Conservation (phyloP, 2,797 vertebrate genomes). For the Girardinus metallicus region DNA sequence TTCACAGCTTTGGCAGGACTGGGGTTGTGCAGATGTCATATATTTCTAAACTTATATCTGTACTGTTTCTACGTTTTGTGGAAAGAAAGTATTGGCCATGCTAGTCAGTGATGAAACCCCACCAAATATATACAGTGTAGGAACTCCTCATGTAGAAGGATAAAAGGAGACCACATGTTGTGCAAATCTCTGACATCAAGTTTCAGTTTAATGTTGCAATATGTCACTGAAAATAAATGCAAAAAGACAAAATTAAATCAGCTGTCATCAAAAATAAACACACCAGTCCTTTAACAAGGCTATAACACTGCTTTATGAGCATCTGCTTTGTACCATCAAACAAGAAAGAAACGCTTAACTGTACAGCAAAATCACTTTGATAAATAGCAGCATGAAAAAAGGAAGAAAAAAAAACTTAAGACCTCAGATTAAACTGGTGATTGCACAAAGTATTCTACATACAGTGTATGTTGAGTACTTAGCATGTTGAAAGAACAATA, state of each 20-base stretch:
- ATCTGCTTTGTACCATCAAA: conserved; percentile 47
- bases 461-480: conserved; percentile 58
- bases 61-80: conserved; percentile 57
- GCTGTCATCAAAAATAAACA: conserved; percentile 49
- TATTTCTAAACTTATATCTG: conserved; percentile 41
- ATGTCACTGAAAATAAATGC: conserved; percentile 43
- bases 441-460: conserved; percentile 65
- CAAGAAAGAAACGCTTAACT: conserved; percentile 45
- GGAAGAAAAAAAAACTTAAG: conserved; percentile 46
- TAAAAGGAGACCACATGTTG: conserved; percentile 62
- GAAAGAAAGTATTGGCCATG: conserved; percentile 69
- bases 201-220: conserved; percentile 59
- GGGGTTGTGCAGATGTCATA: conserved; percentile 56
- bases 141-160: conserved; percentile 43
- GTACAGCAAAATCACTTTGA: conserved; percentile 57
- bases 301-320: conserved; percentile 63
- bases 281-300: conserved; percentile 57
- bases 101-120: conserved; percentile 56
- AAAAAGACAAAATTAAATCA: conserved; percentile 17
- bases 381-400: conserved; percentile 71
- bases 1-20: conserved; percentile 86
- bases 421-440: conserved; percentile 53
- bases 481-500: conserved; percentile 56
- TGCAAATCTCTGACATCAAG: conserved; percentile 73
- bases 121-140: conserved; percentile 59